Percentiles rank a stretch among this genome's conserved stretches.
These are phyloP conservation scores for Pachypanchax playfairii DNA, from an alignment of 2,113 vertebrate genomes.

Conservation along the genomic window DNA sequence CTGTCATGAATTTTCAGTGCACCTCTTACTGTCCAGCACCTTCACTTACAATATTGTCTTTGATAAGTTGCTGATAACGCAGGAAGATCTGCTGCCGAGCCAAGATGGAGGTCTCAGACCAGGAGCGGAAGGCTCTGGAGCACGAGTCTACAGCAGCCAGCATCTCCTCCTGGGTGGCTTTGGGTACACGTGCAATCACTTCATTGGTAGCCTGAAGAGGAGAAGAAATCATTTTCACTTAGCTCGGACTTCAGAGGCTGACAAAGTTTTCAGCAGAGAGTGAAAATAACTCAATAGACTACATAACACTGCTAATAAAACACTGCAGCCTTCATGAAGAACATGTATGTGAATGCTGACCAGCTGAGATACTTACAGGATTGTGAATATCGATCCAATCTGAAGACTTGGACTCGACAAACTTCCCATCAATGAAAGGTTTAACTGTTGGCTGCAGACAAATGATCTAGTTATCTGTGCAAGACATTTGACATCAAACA, in stretches of 20 bases:
- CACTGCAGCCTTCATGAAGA: background rate
- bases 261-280: no score
- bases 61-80: slow-evolving; percentile 96
- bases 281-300: no score
- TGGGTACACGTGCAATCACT: slow-evolving; percentile 87
- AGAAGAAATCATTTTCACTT: background rate
- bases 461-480: background rate
- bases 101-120: slow-evolving; percentile 93
- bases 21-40: background rate
- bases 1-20: background rate
- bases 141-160: slow-evolving; percentile 88
- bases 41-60: slow-evolving; percentile 93
- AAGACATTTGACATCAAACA: background rate
- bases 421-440: slow-evolving; percentile 96
- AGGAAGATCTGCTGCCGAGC: slow-evolving; percentile 93
- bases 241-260: background rate
- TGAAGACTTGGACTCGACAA: slow-evolving; percentile 91
- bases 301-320: background rate
- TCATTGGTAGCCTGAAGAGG: slow-evolving; percentile 91
- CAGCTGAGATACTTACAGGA: slow-evolving; percentile 84
- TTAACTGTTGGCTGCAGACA: slow-evolving; percentile 87
- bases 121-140: slow-evolving; percentile 84
- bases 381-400: slow-evolving; percentile 97
- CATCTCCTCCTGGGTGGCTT: slow-evolving; percentile 94
- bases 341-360: background rate